phyloP scores from a whole-genome alignment of 2,113 vertebrate species.

The Rafetus swinhoei region DNA sequence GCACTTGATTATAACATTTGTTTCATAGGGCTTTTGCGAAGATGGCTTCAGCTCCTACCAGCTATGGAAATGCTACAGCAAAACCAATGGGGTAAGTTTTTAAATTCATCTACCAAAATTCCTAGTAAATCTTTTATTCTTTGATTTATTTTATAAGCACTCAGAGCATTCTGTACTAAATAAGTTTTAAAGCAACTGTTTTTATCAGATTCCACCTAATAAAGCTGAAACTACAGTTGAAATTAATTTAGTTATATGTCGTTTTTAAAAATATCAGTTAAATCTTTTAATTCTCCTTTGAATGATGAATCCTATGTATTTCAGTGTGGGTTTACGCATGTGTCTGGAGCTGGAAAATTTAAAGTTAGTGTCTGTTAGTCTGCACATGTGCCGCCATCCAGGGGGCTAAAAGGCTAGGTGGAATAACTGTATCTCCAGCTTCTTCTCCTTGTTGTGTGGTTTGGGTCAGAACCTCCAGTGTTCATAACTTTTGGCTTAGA shows the following conservation, averaged over 20 bases:
- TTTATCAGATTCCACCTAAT: neutral
- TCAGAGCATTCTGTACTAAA: neutral
- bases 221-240: neutral
- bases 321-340: neutral
- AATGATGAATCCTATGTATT: neutral
- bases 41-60: constrained; percentile 93
- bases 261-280: neutral
- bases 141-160: neutral
- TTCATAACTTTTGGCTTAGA: neutral
- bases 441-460: neutral
- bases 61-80: constrained; percentile 89
- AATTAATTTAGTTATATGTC: neutral
- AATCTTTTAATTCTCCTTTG: neutral
- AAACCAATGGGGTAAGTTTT: constrained; percentile 92
- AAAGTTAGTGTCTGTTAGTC: neutral
- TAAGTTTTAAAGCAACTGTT: neutral
- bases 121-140: neutral
- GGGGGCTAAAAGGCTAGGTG: neutral
- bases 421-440: neutral
- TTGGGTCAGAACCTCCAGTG: neutral
- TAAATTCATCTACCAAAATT: constrained; percentile 21
- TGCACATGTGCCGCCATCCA: neutral
- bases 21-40: constrained; percentile 93
- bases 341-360: no score
- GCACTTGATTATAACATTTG: constrained; percentile 16